Conservation (phyloP, 2,797 vertebrate genomes). For the Eospalax fontanierii region DNA sequence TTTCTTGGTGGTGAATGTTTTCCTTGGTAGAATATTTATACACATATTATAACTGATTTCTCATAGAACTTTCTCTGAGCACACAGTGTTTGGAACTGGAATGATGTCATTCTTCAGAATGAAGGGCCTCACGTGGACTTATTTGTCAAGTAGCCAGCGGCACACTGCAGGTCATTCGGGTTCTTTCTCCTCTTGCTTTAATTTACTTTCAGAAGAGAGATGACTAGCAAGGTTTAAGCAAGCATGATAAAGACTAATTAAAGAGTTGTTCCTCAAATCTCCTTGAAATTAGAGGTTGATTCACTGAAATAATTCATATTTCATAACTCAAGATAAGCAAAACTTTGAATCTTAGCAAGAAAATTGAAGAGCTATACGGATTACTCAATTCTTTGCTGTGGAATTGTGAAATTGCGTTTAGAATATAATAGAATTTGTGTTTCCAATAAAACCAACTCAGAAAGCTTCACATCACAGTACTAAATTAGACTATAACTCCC, state of each 20-base stretch:
- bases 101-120: constrained; percentile 74
- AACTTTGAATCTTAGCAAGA: constrained; percentile 77
- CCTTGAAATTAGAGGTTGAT: constrained; percentile 79
- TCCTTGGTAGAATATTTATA: background rate
- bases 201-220: constrained; percentile 78
- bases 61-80: constrained; percentile 74
- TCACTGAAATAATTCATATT: constrained; percentile 79
- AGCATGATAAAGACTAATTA: constrained; percentile 75
- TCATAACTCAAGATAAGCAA: constrained; percentile 66
- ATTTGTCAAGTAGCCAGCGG: constrained; percentile 77
- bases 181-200: constrained; percentile 73
- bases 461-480: constrained; percentile 69
- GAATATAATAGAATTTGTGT: constrained; percentile 81
- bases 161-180: constrained; percentile 65
- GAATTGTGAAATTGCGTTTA: constrained; percentile 76
- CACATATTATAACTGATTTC: constrained; percentile 34
- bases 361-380: constrained; percentile 75
- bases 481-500: constrained; percentile 72
- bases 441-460: constrained; percentile 75
- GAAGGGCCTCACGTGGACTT: constrained; percentile 69
- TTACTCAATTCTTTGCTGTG: constrained; percentile 80
- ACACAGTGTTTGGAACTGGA: constrained; percentile 41
- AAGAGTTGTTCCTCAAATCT: constrained; percentile 79
- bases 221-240: constrained; percentile 80
- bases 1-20: constrained; percentile 67